Base-by-base conservation (phyloP, 1,140 invertebrate genomes). In the Habropoda laboriosa region DNA sequence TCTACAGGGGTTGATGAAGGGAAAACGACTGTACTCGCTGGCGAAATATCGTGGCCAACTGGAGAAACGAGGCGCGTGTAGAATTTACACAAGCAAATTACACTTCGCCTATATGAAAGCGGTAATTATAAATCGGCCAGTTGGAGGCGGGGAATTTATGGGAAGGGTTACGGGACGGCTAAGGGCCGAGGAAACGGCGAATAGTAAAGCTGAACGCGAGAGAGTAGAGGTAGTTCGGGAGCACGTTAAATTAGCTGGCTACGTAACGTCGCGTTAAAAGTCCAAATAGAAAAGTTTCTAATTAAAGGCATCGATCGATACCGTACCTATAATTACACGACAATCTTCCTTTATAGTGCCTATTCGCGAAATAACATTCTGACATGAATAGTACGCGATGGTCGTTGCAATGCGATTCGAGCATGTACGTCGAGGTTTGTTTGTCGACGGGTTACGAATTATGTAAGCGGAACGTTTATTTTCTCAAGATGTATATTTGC, bases 71-170 rank as follows among this genome's bases (percentile, higher is more conserved):
- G 60, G 51, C 53, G 79, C 79, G 68, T 58, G 83, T 81, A 74
- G 83, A 81, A 85, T 85, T 85, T 85, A 85, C 82, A 85, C 82
- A 85, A 85, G 83, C 79, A 85, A 85, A 85, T 85, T 85, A 81
- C 83, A 76, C 79, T 85, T 85, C 45, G 73, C 63, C 55, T 71
- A 70, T 85, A 85, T 74, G 82, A 81, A 81, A 85, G 79, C 73
- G 83, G 83, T 85, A 85, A 85, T 85, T 85, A 85, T 85, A 85
- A 85, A 85, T 85, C 79, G 83, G 83, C 82, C 82, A 49, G 72
- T 64, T 80, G 79, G 77, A 77, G 84, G 73, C 82, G 53, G 78
- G 49, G 63, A 85, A 85, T 85, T 85, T 85, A 85, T 73, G 60
- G 78, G 63, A 68, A 85, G 81, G 83, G 82, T 83, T 83, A 71